Base-by-base conservation (phyloP, 2,797 vertebrate genomes). In the Bovichtus diacanthus region DNA sequence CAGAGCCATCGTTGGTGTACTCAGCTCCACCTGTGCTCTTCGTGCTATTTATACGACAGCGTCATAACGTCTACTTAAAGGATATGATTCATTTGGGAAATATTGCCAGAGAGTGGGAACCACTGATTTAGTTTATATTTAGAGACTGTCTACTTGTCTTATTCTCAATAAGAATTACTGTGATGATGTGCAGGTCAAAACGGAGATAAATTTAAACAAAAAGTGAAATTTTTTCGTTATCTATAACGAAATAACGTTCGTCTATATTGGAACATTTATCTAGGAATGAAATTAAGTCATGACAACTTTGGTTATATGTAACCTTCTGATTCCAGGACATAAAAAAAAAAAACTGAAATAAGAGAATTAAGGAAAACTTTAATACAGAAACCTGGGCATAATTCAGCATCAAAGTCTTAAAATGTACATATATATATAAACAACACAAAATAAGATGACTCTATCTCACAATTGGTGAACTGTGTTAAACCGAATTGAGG, bases 341-440 rank as follows among this genome's bases (percentile, higher is more conserved):
- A 21, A 12, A 36, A 38, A 12, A 3, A 21, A 12, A 36, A 38
- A 12, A 36, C 19, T 9, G 2, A 21, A 38, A 1, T 10, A 53
- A 53, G 6, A 47, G 5, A n/a, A 55, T 61, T 8, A 73, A 59
- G 46, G 68, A 56, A 74, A 12, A 38, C 19, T 69, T 83, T 75
- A 66, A 70, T 53, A 59, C 23, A 63, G 9, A 61, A 63, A 61
- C 1, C 44, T 9, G 4, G 39, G 4, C 54, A 69, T 18, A 60
- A 27, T 23, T 43, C 16, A 39, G 36, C 15, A 61, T 55, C 1
- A 7, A 59, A 7, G 0, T 59, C 13, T 54, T 79, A 60, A 59
- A 66, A 78, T 74, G 1, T 66, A 80, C 58, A 86, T 10, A 70
- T 54, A 64, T 61, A 74, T 54, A 64, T 61, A 74, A 80, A 83